Conservation (phyloP, 1,140 invertebrate genomes). For the Apis cerana region DNA sequence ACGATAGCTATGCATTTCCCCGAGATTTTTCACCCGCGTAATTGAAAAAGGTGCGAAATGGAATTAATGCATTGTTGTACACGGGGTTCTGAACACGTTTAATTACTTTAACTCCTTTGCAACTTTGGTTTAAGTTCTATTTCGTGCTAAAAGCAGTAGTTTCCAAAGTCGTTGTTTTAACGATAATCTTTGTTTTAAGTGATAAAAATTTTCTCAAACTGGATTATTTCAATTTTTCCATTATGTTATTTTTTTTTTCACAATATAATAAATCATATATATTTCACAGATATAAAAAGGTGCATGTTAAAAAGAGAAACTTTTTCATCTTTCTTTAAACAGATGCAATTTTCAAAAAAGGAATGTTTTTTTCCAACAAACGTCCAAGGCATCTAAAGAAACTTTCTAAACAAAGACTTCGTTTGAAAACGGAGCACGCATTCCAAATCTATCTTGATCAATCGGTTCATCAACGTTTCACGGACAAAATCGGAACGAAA, state of each 20-base stretch:
- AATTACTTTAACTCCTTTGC: neutral
- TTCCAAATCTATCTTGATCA: neutral
- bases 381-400: neutral
- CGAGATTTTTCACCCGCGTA: neutral
- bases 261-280: too few relatives aligned
- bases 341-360: neutral
- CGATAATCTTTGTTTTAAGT: neutral
- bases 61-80: neutral
- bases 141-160: neutral
- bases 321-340: too few relatives aligned
- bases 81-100: neutral
- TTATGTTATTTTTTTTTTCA: neutral
- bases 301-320: too few relatives aligned
- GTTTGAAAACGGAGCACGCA: neutral
- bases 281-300: too few relatives aligned
- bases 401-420: neutral
- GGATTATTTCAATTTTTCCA: neutral
- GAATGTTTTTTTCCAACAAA: neutral
- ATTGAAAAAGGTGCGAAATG: slow-evolving; percentile 1
- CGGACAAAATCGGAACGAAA: neutral
- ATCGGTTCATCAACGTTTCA: neutral
- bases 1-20: neutral
- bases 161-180: neutral
- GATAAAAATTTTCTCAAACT: neutral
- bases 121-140: neutral